phyloP scores from a whole-genome alignment of 2,888 invertebrate species.

The Lasioglossum zephyrum region DNA sequence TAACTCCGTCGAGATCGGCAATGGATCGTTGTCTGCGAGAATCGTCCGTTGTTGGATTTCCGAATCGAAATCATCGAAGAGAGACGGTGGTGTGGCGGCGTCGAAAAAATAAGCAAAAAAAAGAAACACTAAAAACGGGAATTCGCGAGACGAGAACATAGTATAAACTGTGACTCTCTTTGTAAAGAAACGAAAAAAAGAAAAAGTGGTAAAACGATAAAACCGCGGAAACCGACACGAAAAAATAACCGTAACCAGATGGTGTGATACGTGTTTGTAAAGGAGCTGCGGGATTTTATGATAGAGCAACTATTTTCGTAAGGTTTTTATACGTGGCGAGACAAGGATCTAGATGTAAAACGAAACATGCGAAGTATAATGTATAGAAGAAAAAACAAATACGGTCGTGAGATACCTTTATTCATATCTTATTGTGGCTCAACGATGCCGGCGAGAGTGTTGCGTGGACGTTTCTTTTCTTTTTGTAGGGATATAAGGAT shows the following conservation, averaged over 20 bases:
- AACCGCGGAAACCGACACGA: background rate
- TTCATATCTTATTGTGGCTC: slow-evolving; percentile 65
- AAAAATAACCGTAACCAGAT: background rate
- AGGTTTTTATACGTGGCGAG: slow-evolving; percentile 78
- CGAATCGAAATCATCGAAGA: slow-evolving; percentile 36
- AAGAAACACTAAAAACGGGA: background rate
- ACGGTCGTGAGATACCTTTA: slow-evolving; percentile 57
- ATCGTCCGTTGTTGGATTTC: background rate
- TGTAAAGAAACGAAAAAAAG: slow-evolving; percentile 10
- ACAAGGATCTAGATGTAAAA: slow-evolving; percentile 58
- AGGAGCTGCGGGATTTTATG: slow-evolving; percentile 70
- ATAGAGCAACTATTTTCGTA: slow-evolving; percentile 81
- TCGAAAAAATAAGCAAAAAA: background rate
- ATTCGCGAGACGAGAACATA: background rate
- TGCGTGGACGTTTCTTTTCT: background rate
- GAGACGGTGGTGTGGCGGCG: background rate
- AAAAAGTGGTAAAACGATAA: background rate
- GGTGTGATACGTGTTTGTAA: slow-evolving; percentile 29
- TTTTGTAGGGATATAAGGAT: slow-evolving; percentile 1
- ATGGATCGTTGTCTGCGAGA: slow-evolving; percentile 6
- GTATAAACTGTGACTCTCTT: slow-evolving; percentile 22
- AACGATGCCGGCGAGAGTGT: slow-evolving; percentile 25
- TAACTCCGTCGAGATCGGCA: slow-evolving; percentile 30
- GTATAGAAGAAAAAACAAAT: slow-evolving; percentile 14
- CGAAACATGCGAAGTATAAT: slow-evolving; percentile 47